phyloP scores from a whole-genome alignment of 2,113 vertebrate species.

The Gorilla gorilla region DNA sequence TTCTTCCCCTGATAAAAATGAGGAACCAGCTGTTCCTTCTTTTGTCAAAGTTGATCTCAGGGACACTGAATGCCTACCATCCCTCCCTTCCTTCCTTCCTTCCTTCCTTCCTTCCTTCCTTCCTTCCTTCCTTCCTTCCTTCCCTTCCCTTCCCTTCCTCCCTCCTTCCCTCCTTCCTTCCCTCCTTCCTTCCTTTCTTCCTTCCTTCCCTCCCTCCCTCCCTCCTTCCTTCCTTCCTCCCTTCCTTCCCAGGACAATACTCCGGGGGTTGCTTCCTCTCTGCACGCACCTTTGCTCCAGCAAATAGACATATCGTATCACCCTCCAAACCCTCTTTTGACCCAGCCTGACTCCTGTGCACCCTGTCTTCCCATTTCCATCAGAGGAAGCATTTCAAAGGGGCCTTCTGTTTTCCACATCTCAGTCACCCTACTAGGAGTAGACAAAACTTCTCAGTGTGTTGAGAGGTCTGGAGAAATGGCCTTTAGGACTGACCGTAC shows the following conservation, averaged over 20 bases:
- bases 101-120: neutral
- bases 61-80: neutral
- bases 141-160: accelerated
- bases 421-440: neutral
- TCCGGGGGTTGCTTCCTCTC: neutral
- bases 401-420: neutral
- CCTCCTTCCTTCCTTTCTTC: accelerated
- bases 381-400: neutral
- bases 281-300: accelerated
- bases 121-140: accelerated
- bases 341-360: no score
- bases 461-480: neutral
- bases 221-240: no score
- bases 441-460: neutral
- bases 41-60: neutral
- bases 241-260: neutral
- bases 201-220: accelerated
- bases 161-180: no score
- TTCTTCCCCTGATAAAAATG: neutral
- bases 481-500: neutral
- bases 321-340: neutral
- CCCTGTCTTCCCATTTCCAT: neutral
- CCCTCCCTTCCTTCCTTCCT: accelerated
- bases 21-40: neutral
- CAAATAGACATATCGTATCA: neutral